Evolutionary conservation across 2,113 vertebrate genomes (phyloP).

Genomic region (Prunella himalayana): DNA sequence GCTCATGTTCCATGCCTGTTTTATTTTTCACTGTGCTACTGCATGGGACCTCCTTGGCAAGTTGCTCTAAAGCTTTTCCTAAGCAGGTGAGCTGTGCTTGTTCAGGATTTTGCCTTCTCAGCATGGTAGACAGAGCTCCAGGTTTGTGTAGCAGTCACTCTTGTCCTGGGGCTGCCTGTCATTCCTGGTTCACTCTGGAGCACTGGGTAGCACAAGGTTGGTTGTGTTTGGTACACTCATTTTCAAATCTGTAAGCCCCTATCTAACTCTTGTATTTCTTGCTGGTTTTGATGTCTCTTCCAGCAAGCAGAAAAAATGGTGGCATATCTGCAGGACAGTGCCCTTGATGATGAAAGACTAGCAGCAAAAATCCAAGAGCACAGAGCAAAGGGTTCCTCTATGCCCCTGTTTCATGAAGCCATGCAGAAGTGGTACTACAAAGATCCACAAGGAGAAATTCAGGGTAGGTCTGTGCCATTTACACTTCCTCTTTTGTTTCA

Average conservation of each 20-base stretch:
- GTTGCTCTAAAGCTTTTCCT: neutral
- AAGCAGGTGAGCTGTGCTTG: neutral
- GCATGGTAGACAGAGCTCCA: neutral
- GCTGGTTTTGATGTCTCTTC: neutral
- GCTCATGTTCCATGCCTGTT: neutral
- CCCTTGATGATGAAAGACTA: slow-evolving; percentile 88
- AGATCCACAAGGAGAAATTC: slow-evolving; percentile 98
- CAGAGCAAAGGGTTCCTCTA: slow-evolving; percentile 83
- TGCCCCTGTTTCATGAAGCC: slow-evolving; percentile 86
- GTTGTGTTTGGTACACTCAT: accelerated
- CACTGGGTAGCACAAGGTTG: neutral
- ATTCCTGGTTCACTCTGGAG: neutral
- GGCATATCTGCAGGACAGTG: slow-evolving; percentile 93
- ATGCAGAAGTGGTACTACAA: slow-evolving; percentile 99
- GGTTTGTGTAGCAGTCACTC: neutral
- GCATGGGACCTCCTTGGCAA: neutral
- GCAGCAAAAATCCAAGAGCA: slow-evolving; percentile 83
- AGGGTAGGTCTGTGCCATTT: slow-evolving; percentile 79
- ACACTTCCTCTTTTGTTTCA: slow-evolving; percentile 49
- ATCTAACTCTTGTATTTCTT: neutral
- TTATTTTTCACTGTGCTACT: neutral
- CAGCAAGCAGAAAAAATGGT: slow-evolving; percentile 99
- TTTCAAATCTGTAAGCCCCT: neutral
- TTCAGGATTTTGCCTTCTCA: neutral
- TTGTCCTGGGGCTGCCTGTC: neutral